Conservation (phyloP, 2,888 invertebrate genomes). For the Lycophotia porphyrea region DNA sequence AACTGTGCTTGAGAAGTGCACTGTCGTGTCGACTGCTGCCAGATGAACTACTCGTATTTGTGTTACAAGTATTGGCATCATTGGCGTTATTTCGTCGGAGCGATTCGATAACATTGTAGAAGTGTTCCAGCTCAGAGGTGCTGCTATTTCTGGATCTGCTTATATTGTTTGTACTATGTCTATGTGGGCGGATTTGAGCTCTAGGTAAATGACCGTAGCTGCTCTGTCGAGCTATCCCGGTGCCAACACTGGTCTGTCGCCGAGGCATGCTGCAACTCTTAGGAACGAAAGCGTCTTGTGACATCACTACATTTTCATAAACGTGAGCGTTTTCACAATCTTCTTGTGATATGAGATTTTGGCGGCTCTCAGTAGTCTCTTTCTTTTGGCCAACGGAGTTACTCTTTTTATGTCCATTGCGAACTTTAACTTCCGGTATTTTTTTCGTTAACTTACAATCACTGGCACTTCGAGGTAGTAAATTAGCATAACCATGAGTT, state of each 20-base stretch:
- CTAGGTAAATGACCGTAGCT: constrained; percentile 85
- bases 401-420: constrained; percentile 85
- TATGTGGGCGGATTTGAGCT: constrained; percentile 80
- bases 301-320: constrained; percentile 84
- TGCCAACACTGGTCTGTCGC: constrained; percentile 78
- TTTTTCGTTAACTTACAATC: constrained; percentile 85
- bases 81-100: constrained; percentile 74
- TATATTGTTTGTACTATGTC: constrained; percentile 81
- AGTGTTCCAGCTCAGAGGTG: constrained; percentile 81
- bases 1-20: constrained; percentile 66
- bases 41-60: constrained; percentile 82
- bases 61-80: constrained; percentile 70
- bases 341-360: constrained; percentile 86
- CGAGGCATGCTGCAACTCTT: constrained; percentile 88
- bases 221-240: constrained; percentile 82
- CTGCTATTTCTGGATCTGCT: constrained; percentile 78
- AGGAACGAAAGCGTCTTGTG: constrained; percentile 81
- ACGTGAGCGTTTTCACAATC: constrained; percentile 84
- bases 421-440: constrained; percentile 77
- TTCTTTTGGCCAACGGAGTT: constrained; percentile 86
- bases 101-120: constrained; percentile 85
- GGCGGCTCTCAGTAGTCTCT: constrained; percentile 87
- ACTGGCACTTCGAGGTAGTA: constrained; percentile 85
- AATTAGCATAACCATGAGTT: constrained; percentile 83
- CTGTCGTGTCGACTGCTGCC: constrained; percentile 77